Evolutionary conservation across 2,888 invertebrate genomes (phyloP).

Genomic region (Criorhina ranunculi): DNA sequence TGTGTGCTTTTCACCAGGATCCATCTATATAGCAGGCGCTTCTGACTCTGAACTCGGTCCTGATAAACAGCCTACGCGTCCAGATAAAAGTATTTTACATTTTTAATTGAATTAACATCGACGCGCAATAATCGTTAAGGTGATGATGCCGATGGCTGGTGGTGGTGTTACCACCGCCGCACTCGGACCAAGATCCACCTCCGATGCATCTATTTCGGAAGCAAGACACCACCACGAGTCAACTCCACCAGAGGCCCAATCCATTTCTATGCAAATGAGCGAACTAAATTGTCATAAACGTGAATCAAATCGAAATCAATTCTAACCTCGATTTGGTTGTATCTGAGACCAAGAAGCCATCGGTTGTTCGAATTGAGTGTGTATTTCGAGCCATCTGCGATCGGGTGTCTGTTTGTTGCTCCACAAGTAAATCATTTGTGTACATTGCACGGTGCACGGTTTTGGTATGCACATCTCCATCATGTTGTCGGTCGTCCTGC

Average conservation of each 20-base stretch:
- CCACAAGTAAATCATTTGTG: constrained; percentile 62
- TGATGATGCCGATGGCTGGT: constrained; percentile 32
- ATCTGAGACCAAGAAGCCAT: constrained; percentile 2
- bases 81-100: constrained; percentile 67
- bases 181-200: constrained; percentile 20
- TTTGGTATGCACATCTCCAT: constrained; percentile 7
- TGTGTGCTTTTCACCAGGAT: constrained; percentile 8
- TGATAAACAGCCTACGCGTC: constrained; percentile 41
- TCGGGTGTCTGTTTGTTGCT: constrained; percentile 60
- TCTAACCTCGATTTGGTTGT: constrained; percentile 44
- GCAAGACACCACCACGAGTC: constrained; percentile 3
- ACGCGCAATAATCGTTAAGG: constrained; percentile 70
- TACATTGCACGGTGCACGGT: constrained; percentile 25
- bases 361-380: background rate
- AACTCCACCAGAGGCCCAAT: constrained; percentile 18
- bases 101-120: constrained; percentile 75
- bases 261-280: constrained; percentile 65
- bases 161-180: constrained; percentile 23
- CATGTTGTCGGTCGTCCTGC: constrained; percentile 8
- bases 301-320: constrained; percentile 70
- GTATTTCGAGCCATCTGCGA: background rate
- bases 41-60: background rate
- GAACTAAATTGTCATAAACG: constrained; percentile 69
- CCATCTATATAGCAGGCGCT: background rate
- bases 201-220: constrained; percentile 9